Percentiles rank a stretch among this genome's conserved stretches.
Conservation (phyloP, 2,113 vertebrate genomes). For the Carassius gibelio region DNA sequence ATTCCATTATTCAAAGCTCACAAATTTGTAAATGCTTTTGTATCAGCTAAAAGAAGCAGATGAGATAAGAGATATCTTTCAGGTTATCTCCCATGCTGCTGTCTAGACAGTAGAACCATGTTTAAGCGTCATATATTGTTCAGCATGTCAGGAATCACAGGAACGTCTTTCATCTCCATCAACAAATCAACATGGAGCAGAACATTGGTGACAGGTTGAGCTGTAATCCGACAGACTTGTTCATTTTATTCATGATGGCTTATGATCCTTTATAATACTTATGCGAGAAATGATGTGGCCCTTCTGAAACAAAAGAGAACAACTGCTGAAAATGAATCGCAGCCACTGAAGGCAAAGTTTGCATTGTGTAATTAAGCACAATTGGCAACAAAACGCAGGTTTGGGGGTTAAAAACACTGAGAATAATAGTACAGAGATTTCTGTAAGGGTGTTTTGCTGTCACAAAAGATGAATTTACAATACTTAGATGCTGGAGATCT, state of each 20-base stretch:
- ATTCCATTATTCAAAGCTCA: constrained; percentile 38
- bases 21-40: constrained; percentile 25
- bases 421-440: background rate
- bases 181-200: constrained; percentile 30
- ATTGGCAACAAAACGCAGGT: background rate
- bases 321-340: background rate
- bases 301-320: constrained; percentile 48
- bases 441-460: background rate
- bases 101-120: background rate
- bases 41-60: constrained; percentile 17
- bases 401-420: background rate
- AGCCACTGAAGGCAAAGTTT: background rate
- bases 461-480: constrained; percentile 29
- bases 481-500: constrained; percentile 32
- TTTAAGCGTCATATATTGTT: constrained; percentile 28
- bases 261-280: constrained; percentile 42
- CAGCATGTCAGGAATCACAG: constrained; percentile 25
- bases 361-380: background rate
- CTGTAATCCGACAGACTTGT: constrained; percentile 42
- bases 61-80: constrained; percentile 29
- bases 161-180: background rate
- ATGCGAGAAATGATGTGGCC: background rate
- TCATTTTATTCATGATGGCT: constrained; percentile 54
- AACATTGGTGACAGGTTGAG: constrained; percentile 35
- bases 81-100: background rate